Percentiles rank a stretch among this genome's conserved stretches.
These are phyloP conservation scores for Ametastegia equiseti DNA, from an alignment of 2,888 invertebrate genomes.

Conservation along the genomic window DNA sequence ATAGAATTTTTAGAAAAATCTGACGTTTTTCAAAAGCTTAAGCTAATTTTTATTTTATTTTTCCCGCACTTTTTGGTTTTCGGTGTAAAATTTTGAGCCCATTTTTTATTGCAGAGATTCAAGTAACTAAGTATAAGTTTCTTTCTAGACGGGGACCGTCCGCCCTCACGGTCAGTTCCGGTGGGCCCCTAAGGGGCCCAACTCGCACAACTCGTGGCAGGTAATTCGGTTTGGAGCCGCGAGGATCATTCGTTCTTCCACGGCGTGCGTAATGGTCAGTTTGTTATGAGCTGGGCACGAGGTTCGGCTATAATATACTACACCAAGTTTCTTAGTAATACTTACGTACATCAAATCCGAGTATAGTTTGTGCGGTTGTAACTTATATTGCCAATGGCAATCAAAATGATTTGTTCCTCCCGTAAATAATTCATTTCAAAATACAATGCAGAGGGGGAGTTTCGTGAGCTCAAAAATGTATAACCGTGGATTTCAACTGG, in stretches of 20 bases:
- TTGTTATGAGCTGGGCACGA: constrained; percentile 60
- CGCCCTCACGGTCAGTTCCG: constrained; percentile 14
- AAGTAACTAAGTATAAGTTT: too few relatives aligned
- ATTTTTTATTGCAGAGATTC: neutral
- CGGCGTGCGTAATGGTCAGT: constrained; percentile 61
- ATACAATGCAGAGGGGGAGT: neutral
- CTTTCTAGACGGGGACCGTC: neutral
- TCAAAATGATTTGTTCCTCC: neutral
- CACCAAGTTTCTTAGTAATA: neutral
- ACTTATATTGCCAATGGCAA: neutral
- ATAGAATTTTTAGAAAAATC: too few relatives aligned
- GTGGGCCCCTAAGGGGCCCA: constrained; percentile 31
- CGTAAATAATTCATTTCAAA: neutral
- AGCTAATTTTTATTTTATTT: too few relatives aligned
- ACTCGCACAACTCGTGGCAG: constrained; percentile 27
- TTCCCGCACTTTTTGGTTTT: neutral
- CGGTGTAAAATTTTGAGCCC: neutral
- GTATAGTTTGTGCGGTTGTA: neutral
- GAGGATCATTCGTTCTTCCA: constrained; percentile 56
- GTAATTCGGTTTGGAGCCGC: constrained; percentile 45
- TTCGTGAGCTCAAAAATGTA: neutral
- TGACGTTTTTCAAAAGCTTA: too few relatives aligned
- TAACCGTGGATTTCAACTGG: neutral
- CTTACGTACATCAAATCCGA: neutral
- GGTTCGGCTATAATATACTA: constrained; percentile 48